These are phyloP conservation scores for Amaurobius ferox DNA, from an alignment of 2,888 invertebrate genomes.

Conservation along the genomic window DNA sequence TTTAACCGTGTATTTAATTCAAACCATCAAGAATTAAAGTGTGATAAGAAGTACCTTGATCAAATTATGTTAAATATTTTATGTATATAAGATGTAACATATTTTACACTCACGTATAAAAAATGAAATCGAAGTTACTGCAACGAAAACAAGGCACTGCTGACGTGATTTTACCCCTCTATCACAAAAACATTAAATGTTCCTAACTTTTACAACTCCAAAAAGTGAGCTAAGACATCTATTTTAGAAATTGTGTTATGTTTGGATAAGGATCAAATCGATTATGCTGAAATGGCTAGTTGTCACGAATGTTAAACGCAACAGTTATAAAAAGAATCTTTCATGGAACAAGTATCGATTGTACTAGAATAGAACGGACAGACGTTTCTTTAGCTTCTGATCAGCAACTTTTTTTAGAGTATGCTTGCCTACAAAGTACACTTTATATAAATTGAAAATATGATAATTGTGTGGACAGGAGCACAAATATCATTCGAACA, in stretches of 20 bases:
- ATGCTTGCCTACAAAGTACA: no score
- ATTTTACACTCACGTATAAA: neutral
- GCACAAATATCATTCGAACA: no score
- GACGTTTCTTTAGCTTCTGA: no score
- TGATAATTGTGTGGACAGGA: no score
- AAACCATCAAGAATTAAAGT: no score
- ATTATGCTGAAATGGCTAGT: neutral
- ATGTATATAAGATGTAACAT: no score
- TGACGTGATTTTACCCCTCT: neutral
- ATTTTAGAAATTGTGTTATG: slow-evolving; percentile 9
- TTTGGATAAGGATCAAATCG: slow-evolving; percentile 13
- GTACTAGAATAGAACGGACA: no score
- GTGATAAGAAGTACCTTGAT: no score
- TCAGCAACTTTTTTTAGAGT: no score
- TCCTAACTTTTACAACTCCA: neutral
- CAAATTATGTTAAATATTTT: no score
- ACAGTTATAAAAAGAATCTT: slow-evolving; percentile 7
- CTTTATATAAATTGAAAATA: no score
- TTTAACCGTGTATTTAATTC: no score
- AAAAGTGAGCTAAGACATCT: neutral
- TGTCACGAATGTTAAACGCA: slow-evolving; percentile 9
- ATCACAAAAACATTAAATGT: neutral
- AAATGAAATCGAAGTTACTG: neutral
- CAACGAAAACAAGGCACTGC: neutral
- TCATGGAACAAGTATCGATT: neutral